These are phyloP conservation scores for Willowsia nigromaculata DNA, from an alignment of 2,888 invertebrate species.

Conservation along the genomic window DNA sequence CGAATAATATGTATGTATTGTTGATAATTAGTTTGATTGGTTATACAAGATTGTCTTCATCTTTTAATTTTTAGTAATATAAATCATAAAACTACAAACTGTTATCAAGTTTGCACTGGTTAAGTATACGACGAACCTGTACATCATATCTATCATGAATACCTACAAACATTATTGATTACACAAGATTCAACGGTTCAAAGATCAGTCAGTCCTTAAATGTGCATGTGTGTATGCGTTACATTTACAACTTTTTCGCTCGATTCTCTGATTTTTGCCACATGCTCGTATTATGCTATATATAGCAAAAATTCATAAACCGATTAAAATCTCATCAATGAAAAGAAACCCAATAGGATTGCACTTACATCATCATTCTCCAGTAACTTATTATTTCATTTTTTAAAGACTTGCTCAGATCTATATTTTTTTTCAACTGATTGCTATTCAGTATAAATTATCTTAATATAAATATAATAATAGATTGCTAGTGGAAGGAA, in stretches of 20 bases:
- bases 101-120: neutral
- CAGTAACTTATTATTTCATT: neutral
- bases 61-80: neutral
- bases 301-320: neutral
- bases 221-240: neutral
- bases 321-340: neutral
- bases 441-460: neutral
- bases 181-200: constrained; percentile 17
- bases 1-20: neutral
- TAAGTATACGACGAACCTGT: neutral
- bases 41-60: constrained; percentile 21
- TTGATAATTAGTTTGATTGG: neutral
- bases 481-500: constrained; percentile 26
- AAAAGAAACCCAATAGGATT: neutral
- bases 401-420: neutral
- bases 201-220: constrained; percentile 18
- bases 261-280: neutral
- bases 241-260: neutral
- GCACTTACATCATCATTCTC: neutral
- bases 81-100: neutral
- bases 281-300: no score
- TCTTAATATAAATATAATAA: no score
- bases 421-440: neutral
- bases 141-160: neutral
- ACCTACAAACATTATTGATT: neutral